Conservation (phyloP, 1,140 invertebrate genomes). For the Vanessa atalanta region DNA sequence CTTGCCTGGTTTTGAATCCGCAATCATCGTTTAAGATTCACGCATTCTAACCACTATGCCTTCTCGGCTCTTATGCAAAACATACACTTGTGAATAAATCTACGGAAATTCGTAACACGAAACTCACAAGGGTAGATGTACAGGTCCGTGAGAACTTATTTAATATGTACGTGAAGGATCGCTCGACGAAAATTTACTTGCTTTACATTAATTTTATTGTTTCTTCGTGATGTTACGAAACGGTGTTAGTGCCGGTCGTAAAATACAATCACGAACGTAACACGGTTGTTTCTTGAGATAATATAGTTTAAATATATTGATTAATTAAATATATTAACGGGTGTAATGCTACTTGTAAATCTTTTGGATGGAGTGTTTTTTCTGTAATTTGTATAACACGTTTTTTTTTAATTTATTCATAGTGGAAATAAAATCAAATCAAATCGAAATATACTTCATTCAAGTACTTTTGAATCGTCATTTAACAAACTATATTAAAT, state of each 20-base stretch:
- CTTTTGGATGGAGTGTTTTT: too few species aligned
- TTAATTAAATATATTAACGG: neutral
- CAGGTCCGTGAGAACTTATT: neutral
- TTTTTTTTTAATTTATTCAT: too few species aligned
- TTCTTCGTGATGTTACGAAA: slow-evolving; percentile 5
- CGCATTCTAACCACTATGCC: neutral
- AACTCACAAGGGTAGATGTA: neutral
- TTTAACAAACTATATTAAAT: too few species aligned
- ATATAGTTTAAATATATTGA: neutral
- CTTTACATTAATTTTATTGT: neutral
- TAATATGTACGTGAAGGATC: neutral
- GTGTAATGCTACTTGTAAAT: too few species aligned
- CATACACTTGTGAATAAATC: neutral
- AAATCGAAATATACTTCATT: too few species aligned
- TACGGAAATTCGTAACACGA: neutral
- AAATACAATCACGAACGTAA: neutral
- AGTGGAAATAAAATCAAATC: too few species aligned
- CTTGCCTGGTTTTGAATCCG: too few species aligned
- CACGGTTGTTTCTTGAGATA: neutral
- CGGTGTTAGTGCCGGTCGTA: neutral
- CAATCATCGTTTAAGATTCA: too few species aligned
- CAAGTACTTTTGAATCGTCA: too few species aligned
- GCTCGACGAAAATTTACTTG: neutral
- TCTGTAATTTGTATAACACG: too few species aligned
- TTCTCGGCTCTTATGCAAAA: too few species aligned